Evolutionary conservation across 2,797 vertebrate genomes (phyloP).

Genomic region (Loris lydekkerianus): DNA sequence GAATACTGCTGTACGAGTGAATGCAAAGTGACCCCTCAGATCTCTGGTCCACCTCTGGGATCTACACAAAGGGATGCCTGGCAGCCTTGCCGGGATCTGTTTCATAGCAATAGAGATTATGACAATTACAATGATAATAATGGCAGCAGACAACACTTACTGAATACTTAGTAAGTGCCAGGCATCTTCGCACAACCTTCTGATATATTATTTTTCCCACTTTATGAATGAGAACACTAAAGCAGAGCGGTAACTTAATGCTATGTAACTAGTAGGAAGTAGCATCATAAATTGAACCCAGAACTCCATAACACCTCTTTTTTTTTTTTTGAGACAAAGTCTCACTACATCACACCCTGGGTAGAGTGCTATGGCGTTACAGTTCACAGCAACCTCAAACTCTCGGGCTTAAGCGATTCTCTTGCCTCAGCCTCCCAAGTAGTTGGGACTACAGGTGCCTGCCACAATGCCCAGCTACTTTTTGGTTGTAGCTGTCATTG

Average conservation of each 20-base stretch:
- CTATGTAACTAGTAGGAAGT: background rate
- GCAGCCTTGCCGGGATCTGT: background rate
- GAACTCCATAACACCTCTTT: background rate
- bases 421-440: too few relatives aligned
- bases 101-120: background rate
- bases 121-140: background rate
- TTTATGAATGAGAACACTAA: constrained; percentile 53
- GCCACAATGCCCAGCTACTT: too few relatives aligned
- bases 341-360: too few relatives aligned
- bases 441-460: too few relatives aligned
- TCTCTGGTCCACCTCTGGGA: background rate
- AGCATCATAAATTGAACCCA: constrained; percentile 57
- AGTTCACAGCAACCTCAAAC: too few relatives aligned
- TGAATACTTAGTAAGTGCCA: background rate
- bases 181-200: background rate
- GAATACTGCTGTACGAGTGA: background rate
- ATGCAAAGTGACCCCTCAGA: background rate
- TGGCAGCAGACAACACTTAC: background rate
- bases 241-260: background rate
- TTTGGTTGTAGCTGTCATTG: too few relatives aligned
- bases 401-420: too few relatives aligned
- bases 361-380: too few relatives aligned
- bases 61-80: background rate
- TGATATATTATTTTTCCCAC: background rate
- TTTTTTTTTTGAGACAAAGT: too few relatives aligned